phyloP scores from a whole-genome alignment of 2,797 vertebrate genomes.

The Oreortyx pictus region DNA sequence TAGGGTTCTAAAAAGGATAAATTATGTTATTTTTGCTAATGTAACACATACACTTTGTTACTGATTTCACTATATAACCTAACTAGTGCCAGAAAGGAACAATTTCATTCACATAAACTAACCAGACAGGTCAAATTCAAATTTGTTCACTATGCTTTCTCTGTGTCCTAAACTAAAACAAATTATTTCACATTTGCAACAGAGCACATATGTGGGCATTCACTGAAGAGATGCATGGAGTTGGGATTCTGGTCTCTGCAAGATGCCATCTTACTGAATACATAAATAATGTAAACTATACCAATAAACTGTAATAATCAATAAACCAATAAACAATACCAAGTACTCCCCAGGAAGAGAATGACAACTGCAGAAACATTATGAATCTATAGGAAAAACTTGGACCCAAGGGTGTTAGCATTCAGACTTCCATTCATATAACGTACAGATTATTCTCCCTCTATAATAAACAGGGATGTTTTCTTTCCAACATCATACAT shows the following conservation, averaged over 20 bases:
- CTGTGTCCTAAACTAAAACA: not conserved
- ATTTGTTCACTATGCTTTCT: not conserved
- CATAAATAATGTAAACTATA: too few species aligned
- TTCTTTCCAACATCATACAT: not conserved
- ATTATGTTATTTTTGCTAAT: not conserved
- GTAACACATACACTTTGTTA: not conserved
- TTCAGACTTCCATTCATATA: not conserved
- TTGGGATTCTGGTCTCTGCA: not conserved
- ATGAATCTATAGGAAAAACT: not conserved
- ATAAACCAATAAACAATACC: not conserved
- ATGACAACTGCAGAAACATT: not conserved
- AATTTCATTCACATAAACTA: conserved; percentile 12
- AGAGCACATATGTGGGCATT: accelerated
- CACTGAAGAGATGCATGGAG: not conserved
- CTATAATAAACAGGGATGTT: not conserved
- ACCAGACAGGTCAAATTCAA: conserved; percentile 31
- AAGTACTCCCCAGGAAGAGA: not conserved
- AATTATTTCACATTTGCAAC: not conserved
- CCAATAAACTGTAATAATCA: too few species aligned
- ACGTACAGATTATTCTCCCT: not conserved
- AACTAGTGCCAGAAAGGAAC: not conserved
- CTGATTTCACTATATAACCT: conserved; percentile 33
- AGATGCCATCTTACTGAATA: not conserved
- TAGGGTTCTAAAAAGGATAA: not conserved
- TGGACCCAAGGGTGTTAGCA: not conserved